Evolutionary conservation across 2,888 invertebrate genomes (phyloP), one percentile per base, ranked within the genome.

Genomic region (Dasypogon diadema): DNA sequence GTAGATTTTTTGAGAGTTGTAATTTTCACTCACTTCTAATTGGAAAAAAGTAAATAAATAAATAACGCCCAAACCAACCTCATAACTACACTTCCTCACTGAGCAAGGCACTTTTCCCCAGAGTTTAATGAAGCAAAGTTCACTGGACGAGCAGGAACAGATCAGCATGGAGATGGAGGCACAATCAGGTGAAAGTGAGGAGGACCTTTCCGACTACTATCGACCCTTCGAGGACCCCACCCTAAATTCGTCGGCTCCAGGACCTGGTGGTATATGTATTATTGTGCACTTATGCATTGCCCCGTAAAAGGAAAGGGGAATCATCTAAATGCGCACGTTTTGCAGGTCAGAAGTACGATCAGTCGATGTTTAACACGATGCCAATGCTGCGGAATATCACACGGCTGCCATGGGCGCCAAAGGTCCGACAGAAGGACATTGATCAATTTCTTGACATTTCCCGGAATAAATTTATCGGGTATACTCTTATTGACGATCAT

Each of bases 391-490:
- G 84, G 74, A 82, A 84, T 14, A 83, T 84, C 18, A 84, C 83
- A 10, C 81, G 94, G 76, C 88, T 99, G 78, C 98, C 98, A 0
- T 99, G 98, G 98, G 91, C 93, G 79, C 97, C 98, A 0, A 99
- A 99, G 89, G 97, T 98, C 12, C 90, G 97, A 6, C 94, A 95
- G 82, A 94, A 93, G 86, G 98, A 99, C 83, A 92, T 99, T 77
- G 97, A 98, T 82, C 89, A 91, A 83, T 99, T 98, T 85, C 87
- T 99, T 79, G 96, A 98, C 82, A 92, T 92, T 83, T 95, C 97
- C 0, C 88, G 98, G 77, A 89, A 93, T 78, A 99, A 99, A 87
- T 99, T 99, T 89, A 94, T 99, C 78, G 98, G 98, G 0, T 99
- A 96, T 84, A 93, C 93, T 74, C 89, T 99, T 60, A 92, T 91